A percentile compares a stretch with the other conserved stretches of the same genome.
These are phyloP conservation scores for Planococcus citri DNA, from an alignment of 1,140 invertebrate genomes.

Conservation along the genomic window DNA sequence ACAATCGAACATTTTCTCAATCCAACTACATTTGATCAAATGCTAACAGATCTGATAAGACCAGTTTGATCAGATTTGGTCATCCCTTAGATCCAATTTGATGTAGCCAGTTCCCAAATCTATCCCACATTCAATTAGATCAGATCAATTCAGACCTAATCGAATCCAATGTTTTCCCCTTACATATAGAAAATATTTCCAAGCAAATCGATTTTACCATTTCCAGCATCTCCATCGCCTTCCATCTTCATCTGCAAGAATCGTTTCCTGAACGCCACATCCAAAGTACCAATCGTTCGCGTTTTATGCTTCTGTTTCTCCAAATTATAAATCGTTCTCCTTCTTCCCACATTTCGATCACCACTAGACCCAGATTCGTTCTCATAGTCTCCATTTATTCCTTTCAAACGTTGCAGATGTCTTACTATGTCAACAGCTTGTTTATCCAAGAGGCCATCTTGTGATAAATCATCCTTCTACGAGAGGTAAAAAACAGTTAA, in stretches of 20 bases:
- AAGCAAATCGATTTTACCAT: slow-evolving; percentile 19
- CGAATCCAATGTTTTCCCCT: neutral
- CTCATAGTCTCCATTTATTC: slow-evolving; percentile 82
- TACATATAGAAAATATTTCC: too few relatives aligned
- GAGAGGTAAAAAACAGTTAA: slow-evolving; percentile 29
- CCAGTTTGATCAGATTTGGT: too few relatives aligned
- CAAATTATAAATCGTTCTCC: slow-evolving; percentile 81
- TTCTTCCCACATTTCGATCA: slow-evolving; percentile 61
- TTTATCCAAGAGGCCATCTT: slow-evolving; percentile 76
- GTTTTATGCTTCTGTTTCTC: slow-evolving; percentile 80
- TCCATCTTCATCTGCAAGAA: slow-evolving; percentile 74
- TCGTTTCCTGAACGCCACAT: slow-evolving; percentile 85
- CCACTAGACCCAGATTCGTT: slow-evolving; percentile 74
- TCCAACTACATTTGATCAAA: too few relatives aligned
- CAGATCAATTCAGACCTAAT: too few relatives aligned
- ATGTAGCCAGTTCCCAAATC: too few relatives aligned
- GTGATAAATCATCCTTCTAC: slow-evolving; percentile 69
- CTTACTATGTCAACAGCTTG: slow-evolving; percentile 87
- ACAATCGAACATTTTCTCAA: too few relatives aligned
- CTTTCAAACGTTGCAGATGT: slow-evolving; percentile 72
- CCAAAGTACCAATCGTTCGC: slow-evolving; percentile 78
- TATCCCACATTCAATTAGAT: too few relatives aligned
- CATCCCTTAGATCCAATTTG: too few relatives aligned
- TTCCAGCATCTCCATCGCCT: slow-evolving; percentile 35
- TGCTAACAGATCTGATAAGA: too few relatives aligned